phyloP scores from a whole-genome alignment of 2,797 vertebrate genomes.

The Myioborus miniatus region DNA sequence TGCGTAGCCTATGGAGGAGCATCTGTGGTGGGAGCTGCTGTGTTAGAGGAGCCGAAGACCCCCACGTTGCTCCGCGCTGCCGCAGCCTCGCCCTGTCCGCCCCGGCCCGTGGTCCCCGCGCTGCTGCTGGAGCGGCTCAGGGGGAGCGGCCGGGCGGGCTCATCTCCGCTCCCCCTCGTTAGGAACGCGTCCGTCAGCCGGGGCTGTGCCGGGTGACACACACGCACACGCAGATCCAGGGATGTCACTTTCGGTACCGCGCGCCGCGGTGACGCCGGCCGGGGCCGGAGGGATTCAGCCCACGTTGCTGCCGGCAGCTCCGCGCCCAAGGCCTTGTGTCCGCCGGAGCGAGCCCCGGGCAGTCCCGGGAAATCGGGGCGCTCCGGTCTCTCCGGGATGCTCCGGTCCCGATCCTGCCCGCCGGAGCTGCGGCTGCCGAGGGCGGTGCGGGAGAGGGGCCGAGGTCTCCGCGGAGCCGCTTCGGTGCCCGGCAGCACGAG shows the following conservation, averaged over 20 bases:
- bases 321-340: conserved; percentile 14
- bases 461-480: neutral
- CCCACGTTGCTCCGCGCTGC: neutral
- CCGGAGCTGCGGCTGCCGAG: neutral
- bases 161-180: neutral
- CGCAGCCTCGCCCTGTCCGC: neutral
- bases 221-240: neutral
- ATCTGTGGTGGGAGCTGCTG: neutral
- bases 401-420: neutral
- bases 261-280: neutral
- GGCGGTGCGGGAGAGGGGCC: neutral
- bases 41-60: neutral
- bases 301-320: conserved; percentile 37
- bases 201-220: neutral
- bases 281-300: conserved; percentile 29
- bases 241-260: conserved; percentile 27
- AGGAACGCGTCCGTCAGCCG: neutral
- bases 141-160: neutral
- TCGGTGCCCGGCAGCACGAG: neutral
- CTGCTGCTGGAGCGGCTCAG: neutral
- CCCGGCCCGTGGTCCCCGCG: neutral
- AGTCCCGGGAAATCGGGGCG: neutral
- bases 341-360: neutral
- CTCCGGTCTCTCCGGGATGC: neutral
- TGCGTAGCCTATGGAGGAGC: neutral